These are phyloP conservation scores for Apeira syringaria DNA, from an alignment of 2,888 invertebrate species.

Conservation along the genomic window DNA sequence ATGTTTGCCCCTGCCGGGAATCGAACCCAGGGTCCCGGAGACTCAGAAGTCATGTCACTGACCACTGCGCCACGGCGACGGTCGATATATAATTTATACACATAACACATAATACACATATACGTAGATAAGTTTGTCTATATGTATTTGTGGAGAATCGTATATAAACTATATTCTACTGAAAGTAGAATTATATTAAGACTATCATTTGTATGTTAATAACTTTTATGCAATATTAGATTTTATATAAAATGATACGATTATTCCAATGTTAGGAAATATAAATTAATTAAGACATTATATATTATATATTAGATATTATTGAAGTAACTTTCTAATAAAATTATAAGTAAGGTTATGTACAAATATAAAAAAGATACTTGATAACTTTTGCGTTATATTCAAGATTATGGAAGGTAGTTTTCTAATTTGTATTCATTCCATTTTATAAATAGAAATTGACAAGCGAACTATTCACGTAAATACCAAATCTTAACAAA, in stretches of 20 bases:
- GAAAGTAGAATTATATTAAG: conserved; percentile 21
- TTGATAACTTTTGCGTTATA: neutral
- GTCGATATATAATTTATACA: no score
- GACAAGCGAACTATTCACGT: neutral
- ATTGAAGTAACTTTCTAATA: no score
- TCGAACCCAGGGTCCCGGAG: no score
- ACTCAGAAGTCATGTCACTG: no score
- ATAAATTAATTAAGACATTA: no score
- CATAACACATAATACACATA: no score
- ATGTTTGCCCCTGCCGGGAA: no score
- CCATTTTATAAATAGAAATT: conserved; percentile 2
- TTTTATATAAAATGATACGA: conserved; percentile 13
- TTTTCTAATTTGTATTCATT: conserved; percentile 9
- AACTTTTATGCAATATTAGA: conserved; percentile 25
- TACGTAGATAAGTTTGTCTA: conserved; percentile 3
- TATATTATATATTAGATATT: no score
- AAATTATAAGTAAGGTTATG: conserved; percentile 1
- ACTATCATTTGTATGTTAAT: conserved; percentile 16
- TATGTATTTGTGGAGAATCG: neutral
- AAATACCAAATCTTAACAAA: no score
- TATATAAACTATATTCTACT: conserved; percentile 18
- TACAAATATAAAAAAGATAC: neutral
- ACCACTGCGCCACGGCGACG: no score
- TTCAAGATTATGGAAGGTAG: neutral
- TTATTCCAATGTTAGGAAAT: conserved; percentile 11